Evolutionary conservation across 2,888 invertebrate species (phyloP), one percentile per base, ranked within the genome.

Genomic region (Ramazzottius varieornatus): DNA sequence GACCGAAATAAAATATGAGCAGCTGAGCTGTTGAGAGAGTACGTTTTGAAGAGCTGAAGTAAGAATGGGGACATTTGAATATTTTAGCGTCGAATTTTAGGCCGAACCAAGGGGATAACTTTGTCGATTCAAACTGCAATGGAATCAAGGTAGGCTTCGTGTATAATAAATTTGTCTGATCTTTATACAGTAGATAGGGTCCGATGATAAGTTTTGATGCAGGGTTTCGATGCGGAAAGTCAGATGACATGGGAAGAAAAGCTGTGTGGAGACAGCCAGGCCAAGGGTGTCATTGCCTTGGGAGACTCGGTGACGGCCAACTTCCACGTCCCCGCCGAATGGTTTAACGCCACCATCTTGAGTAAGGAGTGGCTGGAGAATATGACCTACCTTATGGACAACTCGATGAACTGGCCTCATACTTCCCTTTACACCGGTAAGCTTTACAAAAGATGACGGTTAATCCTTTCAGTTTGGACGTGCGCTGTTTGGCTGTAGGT

Each of bases 381-480:
- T 67, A 68, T 75, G 24, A 73, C 73, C 1, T 73, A 73, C 68
- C 73, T 76, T n/a, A 46, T 78, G 33, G 74, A 77, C 68, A 78
- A 80, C 71, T 78, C 79, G 69, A 66, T 79, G 20, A 79, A 80
- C 68, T 80, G 79, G 79, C 80, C 80, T 2, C 76, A 78, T 69
- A 70, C 77, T 63, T 79, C 79, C 4, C 74, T 75, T 65, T 72
- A 72, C 2, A 79, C 79, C 68, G 80, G 76, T 75, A 69, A 66
- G 32, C 33, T 29, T 63, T 33, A 32, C 63, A 24, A 24, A 34
- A 20, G 2, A 40, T 24, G 2, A 66, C 32, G 33, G 24, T 46
- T 32, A 34, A 33, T 16, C 32, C 32, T 32, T 67, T n/a, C 63
- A 33, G 33, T 34, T 65, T 68, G 66, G n/a, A n/a, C n/a, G n/a